Percentiles rank a stretch among this genome's conserved stretches.
These are phyloP conservation scores for Eulithis prunata DNA, from an alignment of 2,888 invertebrate species.

Conservation along the genomic window DNA sequence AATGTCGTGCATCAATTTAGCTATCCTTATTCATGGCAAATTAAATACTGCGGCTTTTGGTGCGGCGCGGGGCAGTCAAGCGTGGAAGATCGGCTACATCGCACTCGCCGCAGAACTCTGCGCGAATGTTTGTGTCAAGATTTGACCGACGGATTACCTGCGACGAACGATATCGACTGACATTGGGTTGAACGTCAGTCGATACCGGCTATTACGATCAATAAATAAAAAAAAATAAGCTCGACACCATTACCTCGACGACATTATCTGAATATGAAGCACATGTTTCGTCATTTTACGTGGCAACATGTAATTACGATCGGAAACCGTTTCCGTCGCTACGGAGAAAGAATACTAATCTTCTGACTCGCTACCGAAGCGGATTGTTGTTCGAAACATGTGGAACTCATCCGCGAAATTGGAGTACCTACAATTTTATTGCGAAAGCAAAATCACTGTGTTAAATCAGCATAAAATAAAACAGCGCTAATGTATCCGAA, in stretches of 20 bases:
- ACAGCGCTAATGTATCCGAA: conserved; percentile 38
- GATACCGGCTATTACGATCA: background rate
- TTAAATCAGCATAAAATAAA: conserved; percentile 35
- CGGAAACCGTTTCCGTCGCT: conserved; percentile 36
- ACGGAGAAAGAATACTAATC: conserved; percentile 41
- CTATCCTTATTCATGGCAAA: too few species aligned
- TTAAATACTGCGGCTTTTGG: too few species aligned
- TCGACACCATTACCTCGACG: conserved; percentile 11
- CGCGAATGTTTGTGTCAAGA: too few species aligned
- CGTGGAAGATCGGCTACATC: too few species aligned
- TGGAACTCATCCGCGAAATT: conserved; percentile 32
- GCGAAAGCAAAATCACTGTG: conserved; percentile 21
- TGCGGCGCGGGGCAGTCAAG: too few species aligned
- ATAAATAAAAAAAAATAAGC: background rate
- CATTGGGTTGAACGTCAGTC: too few species aligned
- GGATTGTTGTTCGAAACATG: conserved; percentile 30
- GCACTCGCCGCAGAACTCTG: too few species aligned
- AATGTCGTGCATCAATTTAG: too few species aligned
- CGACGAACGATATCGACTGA: background rate
- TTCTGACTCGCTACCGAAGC: conserved; percentile 21
- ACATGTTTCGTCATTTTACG: conserved; percentile 34
- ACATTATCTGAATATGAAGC: conserved; percentile 37
- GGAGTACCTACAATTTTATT: conserved; percentile 14
- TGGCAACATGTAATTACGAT: conserved; percentile 36
- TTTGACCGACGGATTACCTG: too few species aligned